Base-by-base conservation (phyloP, 2,888 invertebrate species). In the Tryphoninae sp. region DNA sequence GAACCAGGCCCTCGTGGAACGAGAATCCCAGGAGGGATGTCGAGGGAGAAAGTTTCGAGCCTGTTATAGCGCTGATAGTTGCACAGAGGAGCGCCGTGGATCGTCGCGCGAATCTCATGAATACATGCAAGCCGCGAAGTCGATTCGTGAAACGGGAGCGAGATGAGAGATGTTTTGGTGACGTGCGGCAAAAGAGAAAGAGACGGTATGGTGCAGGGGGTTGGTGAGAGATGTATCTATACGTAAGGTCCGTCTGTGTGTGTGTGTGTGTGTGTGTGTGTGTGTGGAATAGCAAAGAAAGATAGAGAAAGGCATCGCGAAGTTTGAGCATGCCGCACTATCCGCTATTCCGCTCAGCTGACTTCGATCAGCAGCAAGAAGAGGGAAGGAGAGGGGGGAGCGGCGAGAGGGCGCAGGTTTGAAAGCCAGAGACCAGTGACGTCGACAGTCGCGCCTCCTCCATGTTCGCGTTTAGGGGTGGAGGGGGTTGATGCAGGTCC, bases 311-410 rank as follows among this genome's bases (percentile, higher is more conserved):
- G 77, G 51, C 51, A 45, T 58, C 40, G 76, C 71, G 58, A 69
- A 59, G 76, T 72, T 71, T 69, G 42, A 84, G 86, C 82, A 80
- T 84, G 83, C 83, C 77, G 84, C 75, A 77, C 79, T 82, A 79
- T 79, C 72, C 80, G 78, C 84, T 83, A 84, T 82, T 85, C 80
- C 82, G 84, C 88, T 88, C 91, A 91, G 91, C 91, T 91, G 91
- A 87, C 87, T 91, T 90, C 90, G 91, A 91, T 90, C 90, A 90
- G 89, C 75, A 59, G 69, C 61, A 59, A 62, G 53, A 62, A 59
- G 19, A 22, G 42, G 58, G 53, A 55, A 55, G 23, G 53, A 53
- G 51, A 9, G 62, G 62, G 33, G 26, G 13, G 61, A 33, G 9
- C 33, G 49, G 58, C 33, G 42, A 33, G 45, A 26, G 64, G 42